phyloP scores from a whole-genome alignment of 1,140 invertebrate species.

The Sipha flava region DNA sequence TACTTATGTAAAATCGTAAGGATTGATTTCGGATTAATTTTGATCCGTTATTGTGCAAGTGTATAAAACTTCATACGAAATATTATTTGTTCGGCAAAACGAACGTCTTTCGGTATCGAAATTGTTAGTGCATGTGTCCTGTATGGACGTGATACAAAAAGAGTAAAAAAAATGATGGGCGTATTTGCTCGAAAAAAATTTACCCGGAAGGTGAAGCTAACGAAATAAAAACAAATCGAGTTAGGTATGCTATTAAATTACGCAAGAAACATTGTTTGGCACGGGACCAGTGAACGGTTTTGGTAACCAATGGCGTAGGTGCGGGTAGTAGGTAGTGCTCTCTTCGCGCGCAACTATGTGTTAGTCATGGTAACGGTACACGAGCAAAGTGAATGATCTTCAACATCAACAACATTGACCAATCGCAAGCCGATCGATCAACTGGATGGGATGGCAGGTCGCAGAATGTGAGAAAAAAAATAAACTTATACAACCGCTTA shows the following conservation, averaged over 20 bases:
- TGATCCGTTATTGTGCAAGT: neutral
- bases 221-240: no score
- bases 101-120: no score
- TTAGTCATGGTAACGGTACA: constrained; percentile 28
- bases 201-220: no score
- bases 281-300: neutral
- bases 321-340: neutral
- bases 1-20: neutral
- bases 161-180: no score
- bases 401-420: constrained; percentile 24
- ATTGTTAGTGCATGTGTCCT: no score
- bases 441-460: neutral
- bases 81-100: no score
- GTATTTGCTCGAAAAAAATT: no score
- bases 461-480: neutral
- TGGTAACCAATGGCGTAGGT: constrained; percentile 9
- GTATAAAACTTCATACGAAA: no score
- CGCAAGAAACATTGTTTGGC: neutral
- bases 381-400: constrained; percentile 28
- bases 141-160: no score
- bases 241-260: no score
- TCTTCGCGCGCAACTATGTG: neutral
- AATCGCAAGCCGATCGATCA: neutral
- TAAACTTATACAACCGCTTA: neutral
- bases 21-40: neutral